Base-by-base conservation (phyloP, 2,797 vertebrate genomes). In the Gobionotothen gibberifrons region DNA sequence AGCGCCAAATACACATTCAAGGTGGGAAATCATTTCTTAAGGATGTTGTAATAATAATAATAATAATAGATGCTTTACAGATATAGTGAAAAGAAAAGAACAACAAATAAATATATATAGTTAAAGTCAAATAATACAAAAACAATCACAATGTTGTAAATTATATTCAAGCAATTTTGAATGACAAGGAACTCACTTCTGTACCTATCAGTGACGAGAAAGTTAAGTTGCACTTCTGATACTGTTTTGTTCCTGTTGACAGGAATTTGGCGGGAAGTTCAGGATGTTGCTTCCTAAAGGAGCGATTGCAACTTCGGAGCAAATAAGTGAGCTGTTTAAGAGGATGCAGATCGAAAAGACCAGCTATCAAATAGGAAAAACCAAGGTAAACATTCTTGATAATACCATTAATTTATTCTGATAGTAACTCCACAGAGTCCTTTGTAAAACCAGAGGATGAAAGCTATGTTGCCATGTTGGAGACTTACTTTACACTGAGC, bases 231-330 rank as follows among this genome's bases (percentile, higher is more conserved):
- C 22, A 26, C 51, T 26, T 26, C 29, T 76, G 17, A 29, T 61
- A 10, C 21, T 21, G 32, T 67, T 79, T 76, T 71, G 32, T 39
- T 61, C n/a, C 61, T 59, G 6, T 29, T 79, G 52, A 56, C 76
- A 99, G 97, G 97, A 97, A 66, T 99, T 99, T 89, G 91, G 91
- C 0, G 90, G 96, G 66, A 96, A 95, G 74, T 99, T 98, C 90
- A 91, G 95, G 79, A 95, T 98, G 36, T 88, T 99, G 71, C 88
- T 99, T 71, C 97, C 97, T 47, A 96, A 95, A 90, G 92, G 92
- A 22, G 85, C 91, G 2, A 77, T 83, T 15, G 93, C 91, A 32
- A 91, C 93, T 2, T 92, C 95, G 55, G 93, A 96, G 70, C 91
- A 95, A 29, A 97, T 99, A 65, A 83, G 89, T 1, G 60, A 89